Conservation (phyloP, 2,797 vertebrate species). For the Lepilemur septentrionalis region DNA sequence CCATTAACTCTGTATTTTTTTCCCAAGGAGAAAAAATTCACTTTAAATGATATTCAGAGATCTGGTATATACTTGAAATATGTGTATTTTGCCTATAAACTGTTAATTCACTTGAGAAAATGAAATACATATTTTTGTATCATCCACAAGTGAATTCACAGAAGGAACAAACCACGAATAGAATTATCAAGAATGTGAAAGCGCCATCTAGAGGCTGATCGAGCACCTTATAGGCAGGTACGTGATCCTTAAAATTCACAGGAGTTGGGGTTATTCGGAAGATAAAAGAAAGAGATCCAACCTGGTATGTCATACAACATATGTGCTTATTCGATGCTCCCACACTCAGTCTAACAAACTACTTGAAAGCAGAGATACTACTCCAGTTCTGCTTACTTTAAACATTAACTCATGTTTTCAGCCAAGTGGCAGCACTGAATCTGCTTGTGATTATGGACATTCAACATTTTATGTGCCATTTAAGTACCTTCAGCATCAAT, state of each 20-base stretch:
- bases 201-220: neutral
- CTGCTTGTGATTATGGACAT: slow-evolving; percentile 58
- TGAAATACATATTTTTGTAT: neutral
- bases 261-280: neutral
- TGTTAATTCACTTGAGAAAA: slow-evolving; percentile 35
- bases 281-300: neutral
- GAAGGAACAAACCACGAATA: neutral
- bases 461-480: slow-evolving; percentile 66
- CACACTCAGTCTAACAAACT: neutral
- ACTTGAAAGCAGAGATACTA: slow-evolving; percentile 7
- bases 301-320: neutral
- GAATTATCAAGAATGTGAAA: neutral
- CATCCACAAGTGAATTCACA: neutral
- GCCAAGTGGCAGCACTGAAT: slow-evolving; percentile 58
- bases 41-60: neutral
- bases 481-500: slow-evolving; percentile 67
- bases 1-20: neutral
- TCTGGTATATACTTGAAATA: neutral
- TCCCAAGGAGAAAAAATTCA: neutral
- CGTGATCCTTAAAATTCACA: neutral
- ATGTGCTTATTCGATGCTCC: neutral
- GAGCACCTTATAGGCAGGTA: neutral
- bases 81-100: neutral
- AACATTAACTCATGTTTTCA: slow-evolving; percentile 66
- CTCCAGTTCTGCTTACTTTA: slow-evolving; percentile 47